Percentiles rank a stretch among this genome's conserved stretches.
These are phyloP conservation scores for Aplidium turbinatum DNA, from an alignment of 23 tunicate species.

Conservation along the genomic window DNA sequence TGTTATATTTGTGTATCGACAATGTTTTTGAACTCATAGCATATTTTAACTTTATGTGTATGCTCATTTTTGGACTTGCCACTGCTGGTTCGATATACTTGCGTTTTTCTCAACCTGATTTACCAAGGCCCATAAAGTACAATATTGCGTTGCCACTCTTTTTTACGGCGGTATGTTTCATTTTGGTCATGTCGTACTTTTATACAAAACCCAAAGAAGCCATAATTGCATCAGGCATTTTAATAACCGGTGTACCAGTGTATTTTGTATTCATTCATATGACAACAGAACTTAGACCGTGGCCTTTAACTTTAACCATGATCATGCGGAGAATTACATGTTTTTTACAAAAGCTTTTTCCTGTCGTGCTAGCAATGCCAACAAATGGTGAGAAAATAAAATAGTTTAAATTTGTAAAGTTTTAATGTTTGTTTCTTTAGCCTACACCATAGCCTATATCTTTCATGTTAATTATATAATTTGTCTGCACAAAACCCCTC, in stretches of 20 bases:
- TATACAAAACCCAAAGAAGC: slow-evolving; percentile 48
- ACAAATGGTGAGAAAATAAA: no score
- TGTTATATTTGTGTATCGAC: slow-evolving; percentile 60
- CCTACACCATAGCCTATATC: no score
- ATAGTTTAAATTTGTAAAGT: no score
- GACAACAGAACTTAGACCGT: slow-evolving; percentile 7
- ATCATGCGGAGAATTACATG: neutral
- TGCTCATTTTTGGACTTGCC: slow-evolving; percentile 80
- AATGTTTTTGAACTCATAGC: slow-evolving; percentile 74
- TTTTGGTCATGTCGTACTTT: slow-evolving; percentile 68
- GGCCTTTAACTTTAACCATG: no score
- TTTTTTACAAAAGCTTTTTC: slow-evolving; percentile 41
- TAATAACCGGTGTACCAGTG: slow-evolving; percentile 66
- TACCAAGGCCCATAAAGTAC: slow-evolving; percentile 72
- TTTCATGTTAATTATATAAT: no score
- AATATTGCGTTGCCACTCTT: slow-evolving; percentile 54
- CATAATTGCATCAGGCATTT: slow-evolving; percentile 63
- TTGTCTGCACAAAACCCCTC: no score
- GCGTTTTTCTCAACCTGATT: slow-evolving; percentile 58
- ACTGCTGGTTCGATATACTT: slow-evolving; percentile 57
- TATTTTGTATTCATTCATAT: slow-evolving; percentile 50
- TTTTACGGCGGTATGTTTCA: slow-evolving; percentile 48
- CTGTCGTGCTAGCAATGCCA: neutral
- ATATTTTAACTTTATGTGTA: slow-evolving; percentile 85
- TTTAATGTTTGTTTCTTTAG: no score